These are phyloP conservation scores for Rhimphoctona megacephalus DNA, from an alignment of 2,888 invertebrate species.

Conservation along the genomic window DNA sequence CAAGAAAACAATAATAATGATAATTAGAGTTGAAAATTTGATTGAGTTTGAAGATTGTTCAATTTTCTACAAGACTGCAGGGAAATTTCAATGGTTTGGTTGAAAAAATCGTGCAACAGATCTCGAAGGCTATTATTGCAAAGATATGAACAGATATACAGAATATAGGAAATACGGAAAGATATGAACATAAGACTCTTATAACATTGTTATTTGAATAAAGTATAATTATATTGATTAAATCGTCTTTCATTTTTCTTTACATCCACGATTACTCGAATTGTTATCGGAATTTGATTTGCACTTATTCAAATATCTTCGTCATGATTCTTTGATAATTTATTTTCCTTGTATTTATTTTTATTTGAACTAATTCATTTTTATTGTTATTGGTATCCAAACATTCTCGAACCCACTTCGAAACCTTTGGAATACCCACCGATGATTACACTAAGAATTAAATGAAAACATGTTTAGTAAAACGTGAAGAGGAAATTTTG, in stretches of 20 bases:
- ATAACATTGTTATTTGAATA: constrained; percentile 80
- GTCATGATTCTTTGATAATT: neutral
- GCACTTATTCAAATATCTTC: neutral
- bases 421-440: neutral
- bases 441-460: neutral
- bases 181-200: constrained; percentile 74
- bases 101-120: constrained; percentile 33
- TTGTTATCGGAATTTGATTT: neutral
- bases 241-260: constrained; percentile 34
- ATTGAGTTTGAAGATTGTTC: constrained; percentile 9
- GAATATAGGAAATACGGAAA: constrained; percentile 72
- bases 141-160: constrained; percentile 33
- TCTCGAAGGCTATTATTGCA: constrained; percentile 51
- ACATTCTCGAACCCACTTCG: neutral
- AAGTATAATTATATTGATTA: constrained; percentile 78
- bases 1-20: neutral
- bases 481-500: neutral
- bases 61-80: constrained; percentile 42
- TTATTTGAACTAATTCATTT: neutral
- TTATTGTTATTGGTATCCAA: neutral
- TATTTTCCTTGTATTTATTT: neutral
- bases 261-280: neutral
- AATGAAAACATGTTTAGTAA: neutral
- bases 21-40: constrained; percentile 11
- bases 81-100: constrained; percentile 7